Evolutionary conservation across 2,113 vertebrate species (phyloP).

Genomic region (Tragelaphus imberbis): DNA sequence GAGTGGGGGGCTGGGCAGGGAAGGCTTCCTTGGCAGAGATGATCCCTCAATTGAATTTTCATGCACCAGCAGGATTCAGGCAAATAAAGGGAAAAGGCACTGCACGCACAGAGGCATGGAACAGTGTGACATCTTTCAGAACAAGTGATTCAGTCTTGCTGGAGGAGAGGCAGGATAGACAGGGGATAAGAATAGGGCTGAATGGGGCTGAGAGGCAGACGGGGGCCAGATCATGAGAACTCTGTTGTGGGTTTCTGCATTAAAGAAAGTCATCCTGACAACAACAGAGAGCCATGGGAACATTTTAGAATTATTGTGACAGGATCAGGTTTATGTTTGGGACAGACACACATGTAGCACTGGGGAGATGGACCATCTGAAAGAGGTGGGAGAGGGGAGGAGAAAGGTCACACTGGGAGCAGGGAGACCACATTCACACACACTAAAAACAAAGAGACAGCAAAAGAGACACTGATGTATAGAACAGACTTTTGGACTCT

Average conservation of each 20-base stretch:
- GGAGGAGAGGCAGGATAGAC: not conserved
- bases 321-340: not conserved
- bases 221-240: not conserved
- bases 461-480: too few species aligned
- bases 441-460: not conserved
- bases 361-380: not conserved
- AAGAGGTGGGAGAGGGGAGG: fast-evolving
- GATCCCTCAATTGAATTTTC: not conserved
- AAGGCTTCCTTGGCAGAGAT: not conserved
- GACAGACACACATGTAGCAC: not conserved
- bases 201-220: not conserved
- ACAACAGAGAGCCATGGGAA: not conserved
- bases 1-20: not conserved
- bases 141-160: not conserved
- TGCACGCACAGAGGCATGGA: not conserved
- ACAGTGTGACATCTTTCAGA: not conserved
- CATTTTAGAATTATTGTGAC: not conserved
- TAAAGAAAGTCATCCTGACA: not conserved
- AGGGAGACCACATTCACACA: not conserved
- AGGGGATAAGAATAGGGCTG: not conserved
- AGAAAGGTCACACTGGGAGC: not conserved
- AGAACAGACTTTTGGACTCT: too few species aligned
- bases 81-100: not conserved
- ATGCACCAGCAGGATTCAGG: not conserved
- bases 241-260: not conserved